Evolutionary conservation across 2,888 invertebrate species (phyloP).

Genomic region (Dynastes maya): DNA sequence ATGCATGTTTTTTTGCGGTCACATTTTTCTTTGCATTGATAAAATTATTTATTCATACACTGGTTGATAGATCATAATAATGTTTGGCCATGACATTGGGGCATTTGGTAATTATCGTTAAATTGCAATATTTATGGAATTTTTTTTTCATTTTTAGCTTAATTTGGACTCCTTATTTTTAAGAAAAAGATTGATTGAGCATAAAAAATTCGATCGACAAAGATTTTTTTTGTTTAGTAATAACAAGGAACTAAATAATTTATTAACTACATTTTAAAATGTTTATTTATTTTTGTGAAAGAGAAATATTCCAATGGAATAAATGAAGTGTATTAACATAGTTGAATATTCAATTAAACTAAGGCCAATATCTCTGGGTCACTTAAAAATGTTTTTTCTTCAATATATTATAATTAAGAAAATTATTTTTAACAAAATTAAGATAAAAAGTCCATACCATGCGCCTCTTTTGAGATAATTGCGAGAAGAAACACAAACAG

Average conservation of each 20-base stretch:
- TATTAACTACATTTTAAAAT: no score
- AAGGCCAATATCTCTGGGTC: conserved; percentile 57
- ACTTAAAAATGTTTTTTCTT: conserved; percentile 46
- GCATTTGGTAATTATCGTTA: not conserved
- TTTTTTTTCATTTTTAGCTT: not conserved
- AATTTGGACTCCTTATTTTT: not conserved
- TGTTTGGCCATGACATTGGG: conserved; percentile 29
- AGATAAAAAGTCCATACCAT: conserved; percentile 33
- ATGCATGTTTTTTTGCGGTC: conserved; percentile 7
- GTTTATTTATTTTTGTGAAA: not conserved
- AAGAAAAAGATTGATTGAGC: no score
- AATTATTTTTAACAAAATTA: conserved; percentile 7
- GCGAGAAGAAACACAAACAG: conserved; percentile 41
- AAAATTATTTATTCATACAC: conserved; percentile 23
- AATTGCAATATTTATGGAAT: conserved; percentile 20
- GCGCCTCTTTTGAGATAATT: conserved; percentile 18
- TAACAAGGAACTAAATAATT: no score
- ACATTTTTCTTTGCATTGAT: conserved; percentile 15
- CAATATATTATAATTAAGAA: conserved; percentile 13
- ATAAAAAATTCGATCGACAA: no score
- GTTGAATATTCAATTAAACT: conserved; percentile 60
- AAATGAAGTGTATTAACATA: conserved; percentile 53
- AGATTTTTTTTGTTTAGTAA: no score
- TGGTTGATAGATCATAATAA: conserved; percentile 4
- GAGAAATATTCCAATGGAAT: not conserved